A percentile compares a stretch with the other conserved stretches of the same genome.
phyloP scores from a whole-genome alignment of 2,888 invertebrate genomes.

The Macaria liturata region DNA sequence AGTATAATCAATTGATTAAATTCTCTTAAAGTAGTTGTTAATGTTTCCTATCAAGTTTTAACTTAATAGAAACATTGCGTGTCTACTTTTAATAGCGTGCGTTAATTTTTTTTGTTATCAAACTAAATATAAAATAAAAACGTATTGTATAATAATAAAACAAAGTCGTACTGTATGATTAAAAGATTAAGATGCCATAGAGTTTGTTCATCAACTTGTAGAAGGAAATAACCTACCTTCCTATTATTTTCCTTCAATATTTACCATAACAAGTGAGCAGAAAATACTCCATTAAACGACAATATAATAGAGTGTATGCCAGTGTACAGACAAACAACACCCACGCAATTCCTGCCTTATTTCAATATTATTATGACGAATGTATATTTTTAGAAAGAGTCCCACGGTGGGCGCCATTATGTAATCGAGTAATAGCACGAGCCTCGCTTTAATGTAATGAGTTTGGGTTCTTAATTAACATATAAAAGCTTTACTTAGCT shows the following conservation, averaged over 20 bases:
- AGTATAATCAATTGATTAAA: no score
- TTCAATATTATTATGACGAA: constrained; percentile 19
- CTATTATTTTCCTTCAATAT: neutral
- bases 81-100: no score
- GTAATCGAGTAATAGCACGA: constrained; percentile 28
- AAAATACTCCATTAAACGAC: neutral
- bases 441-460: constrained; percentile 20
- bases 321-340: constrained; percentile 2
- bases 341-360: constrained; percentile 8
- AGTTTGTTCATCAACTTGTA: no score
- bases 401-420: constrained; percentile 42
- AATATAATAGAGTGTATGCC: neutral
- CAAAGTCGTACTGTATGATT: no score
- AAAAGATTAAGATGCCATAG: no score
- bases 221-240: no score
- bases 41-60: no score
- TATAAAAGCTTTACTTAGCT: constrained; percentile 8
- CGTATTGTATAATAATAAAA: no score
- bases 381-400: constrained; percentile 17
- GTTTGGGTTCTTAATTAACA: constrained; percentile 23
- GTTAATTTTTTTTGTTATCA: no score
- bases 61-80: no score
- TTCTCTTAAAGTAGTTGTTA: no score
- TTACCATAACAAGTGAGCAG: neutral
- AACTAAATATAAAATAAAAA: no score